Conservation (phyloP, 1,140 invertebrate genomes). For the Lethrus apterus region DNA sequence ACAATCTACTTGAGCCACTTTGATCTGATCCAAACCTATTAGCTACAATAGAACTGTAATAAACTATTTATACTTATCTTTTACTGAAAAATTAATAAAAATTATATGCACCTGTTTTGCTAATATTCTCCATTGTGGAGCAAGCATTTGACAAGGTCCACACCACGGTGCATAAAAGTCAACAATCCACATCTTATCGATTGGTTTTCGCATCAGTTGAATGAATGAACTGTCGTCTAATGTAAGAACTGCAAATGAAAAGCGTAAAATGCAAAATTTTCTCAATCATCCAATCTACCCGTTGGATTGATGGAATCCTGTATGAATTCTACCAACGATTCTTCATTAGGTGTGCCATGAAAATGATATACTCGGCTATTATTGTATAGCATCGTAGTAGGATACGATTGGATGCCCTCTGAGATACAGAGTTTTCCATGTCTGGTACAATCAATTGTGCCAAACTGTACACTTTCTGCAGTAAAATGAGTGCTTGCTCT, state of each 20-base stretch:
- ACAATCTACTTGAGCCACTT: conserved; percentile 66
- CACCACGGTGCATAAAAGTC: conserved; percentile 84
- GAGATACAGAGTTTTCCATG: conserved; percentile 49
- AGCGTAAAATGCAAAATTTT: conserved; percentile 14
- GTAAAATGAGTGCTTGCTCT: conserved; percentile 55
- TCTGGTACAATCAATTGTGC: conserved; percentile 55
- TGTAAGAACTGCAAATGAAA: conserved; percentile 47
- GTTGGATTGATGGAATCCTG: conserved; percentile 49
- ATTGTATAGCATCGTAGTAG: conserved; percentile 67
- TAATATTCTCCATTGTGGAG: conserved; percentile 69
- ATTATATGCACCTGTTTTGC: conserved; percentile 50
- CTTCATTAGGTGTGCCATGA: conserved; percentile 52
- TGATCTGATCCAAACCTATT: conserved; percentile 37
- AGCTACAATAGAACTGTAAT: conserved; percentile 4
- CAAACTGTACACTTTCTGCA: conserved; percentile 53
- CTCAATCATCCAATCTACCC: conserved; percentile 37
- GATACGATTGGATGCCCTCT: conserved; percentile 63
- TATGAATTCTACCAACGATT: conserved; percentile 61
- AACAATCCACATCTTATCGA: conserved; percentile 68
- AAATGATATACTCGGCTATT: conserved; percentile 51
- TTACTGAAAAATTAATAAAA: background rate
- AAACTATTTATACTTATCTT: background rate
- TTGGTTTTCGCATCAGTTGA: conserved; percentile 50
- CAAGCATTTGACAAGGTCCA: conserved; percentile 73
- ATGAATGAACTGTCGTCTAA: conserved; percentile 52